Evolutionary conservation across 2,797 vertebrate genomes (phyloP).

Genomic region (Halcyon leucocephala): DNA sequence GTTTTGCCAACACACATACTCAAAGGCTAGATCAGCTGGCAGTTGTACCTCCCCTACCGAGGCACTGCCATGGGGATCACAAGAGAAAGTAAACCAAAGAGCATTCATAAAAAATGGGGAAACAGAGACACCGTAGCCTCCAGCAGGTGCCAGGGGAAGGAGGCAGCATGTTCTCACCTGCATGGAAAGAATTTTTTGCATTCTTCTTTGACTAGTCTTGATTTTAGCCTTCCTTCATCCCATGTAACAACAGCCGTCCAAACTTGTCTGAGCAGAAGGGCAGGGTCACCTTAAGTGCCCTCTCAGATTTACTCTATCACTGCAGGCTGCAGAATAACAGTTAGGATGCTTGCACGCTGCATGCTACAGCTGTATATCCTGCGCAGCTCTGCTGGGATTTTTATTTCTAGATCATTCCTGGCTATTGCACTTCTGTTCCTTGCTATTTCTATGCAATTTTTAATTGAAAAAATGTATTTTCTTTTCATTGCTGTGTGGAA

Average conservation of each 20-base stretch:
- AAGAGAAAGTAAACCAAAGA: conserved; percentile 16
- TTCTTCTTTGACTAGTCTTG: conserved; percentile 24
- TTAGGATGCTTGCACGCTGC: neutral
- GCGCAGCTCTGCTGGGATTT: neutral
- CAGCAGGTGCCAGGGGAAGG: conserved; percentile 13
- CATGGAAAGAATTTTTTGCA: conserved; percentile 1
- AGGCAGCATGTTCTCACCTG: neutral
- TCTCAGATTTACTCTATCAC: neutral
- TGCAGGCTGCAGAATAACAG: neutral
- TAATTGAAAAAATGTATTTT: neutral
- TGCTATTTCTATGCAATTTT: neutral
- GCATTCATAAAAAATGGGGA: neutral
- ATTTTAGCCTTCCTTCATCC: conserved; percentile 26
- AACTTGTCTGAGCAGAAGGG: neutral
- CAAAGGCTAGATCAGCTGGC: neutral
- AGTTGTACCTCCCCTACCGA: neutral
- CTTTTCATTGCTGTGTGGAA: neutral
- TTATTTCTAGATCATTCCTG: neutral
- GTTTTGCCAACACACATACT: neutral
- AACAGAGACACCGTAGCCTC: neutral
- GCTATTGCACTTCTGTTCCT: neutral
- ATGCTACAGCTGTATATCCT: neutral
- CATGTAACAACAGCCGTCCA: neutral
- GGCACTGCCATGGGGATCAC: neutral
- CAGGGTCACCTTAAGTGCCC: conserved; percentile 22